phyloP scores from a whole-genome alignment of 2,113 vertebrate species.

The Podarcis muralis region DNA sequence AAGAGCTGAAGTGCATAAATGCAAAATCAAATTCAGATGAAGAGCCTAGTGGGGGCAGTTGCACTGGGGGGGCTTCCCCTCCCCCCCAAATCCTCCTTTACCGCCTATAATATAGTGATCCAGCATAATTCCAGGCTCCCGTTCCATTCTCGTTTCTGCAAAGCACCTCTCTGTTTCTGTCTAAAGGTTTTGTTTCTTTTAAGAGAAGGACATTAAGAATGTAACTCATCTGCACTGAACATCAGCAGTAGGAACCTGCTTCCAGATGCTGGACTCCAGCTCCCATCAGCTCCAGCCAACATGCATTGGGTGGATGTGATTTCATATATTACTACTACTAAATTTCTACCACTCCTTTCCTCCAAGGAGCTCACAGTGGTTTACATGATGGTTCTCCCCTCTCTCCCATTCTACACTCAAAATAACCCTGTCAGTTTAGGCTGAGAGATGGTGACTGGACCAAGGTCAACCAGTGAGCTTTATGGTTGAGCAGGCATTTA shows the following conservation, averaged over 20 bases:
- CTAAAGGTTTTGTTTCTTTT: background rate
- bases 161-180: background rate
- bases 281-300: too few relatives aligned
- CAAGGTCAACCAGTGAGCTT: too few relatives aligned
- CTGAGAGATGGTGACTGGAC: too few relatives aligned
- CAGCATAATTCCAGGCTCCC: background rate
- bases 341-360: too few relatives aligned
- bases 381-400: too few relatives aligned
- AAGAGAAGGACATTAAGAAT: background rate
- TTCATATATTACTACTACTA: too few relatives aligned
- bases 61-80: background rate
- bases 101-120: background rate
- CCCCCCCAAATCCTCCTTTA: background rate
- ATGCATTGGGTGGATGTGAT: too few relatives aligned
- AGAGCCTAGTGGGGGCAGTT: background rate
- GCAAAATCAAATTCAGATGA: background rate
- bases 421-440: too few relatives aligned
- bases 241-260: too few relatives aligned
- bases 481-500: too few relatives aligned
- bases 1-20: conserved; percentile 27
- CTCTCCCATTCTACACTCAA: too few relatives aligned
- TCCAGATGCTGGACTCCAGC: background rate
- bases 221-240: background rate
- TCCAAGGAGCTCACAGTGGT: too few relatives aligned
- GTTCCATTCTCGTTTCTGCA: background rate